Evolutionary conservation across 2,888 invertebrate species (phyloP).

Genomic region (Tenthredo livida): DNA sequence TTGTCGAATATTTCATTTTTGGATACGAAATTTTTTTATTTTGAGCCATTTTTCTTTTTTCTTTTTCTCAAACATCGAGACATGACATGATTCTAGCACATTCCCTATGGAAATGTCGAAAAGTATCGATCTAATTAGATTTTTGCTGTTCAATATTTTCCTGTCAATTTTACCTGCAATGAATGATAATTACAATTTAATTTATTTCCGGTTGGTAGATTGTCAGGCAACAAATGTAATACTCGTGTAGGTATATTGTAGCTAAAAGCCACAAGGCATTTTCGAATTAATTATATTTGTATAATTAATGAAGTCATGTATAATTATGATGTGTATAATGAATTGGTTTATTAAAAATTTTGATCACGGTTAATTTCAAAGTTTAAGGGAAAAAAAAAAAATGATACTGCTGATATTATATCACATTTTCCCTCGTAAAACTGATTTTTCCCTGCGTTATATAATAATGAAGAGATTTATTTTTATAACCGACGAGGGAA

Average conservation of each 20-base stretch:
- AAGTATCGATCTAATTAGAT: too few relatives aligned
- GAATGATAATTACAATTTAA: background rate
- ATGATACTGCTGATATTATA: background rate
- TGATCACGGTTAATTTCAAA: slow-evolving; percentile 4
- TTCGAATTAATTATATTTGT: background rate
- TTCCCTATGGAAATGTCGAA: too few relatives aligned
- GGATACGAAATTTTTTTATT: background rate
- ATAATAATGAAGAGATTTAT: slow-evolving; percentile 35
- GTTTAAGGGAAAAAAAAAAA: background rate
- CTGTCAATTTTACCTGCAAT: background rate
- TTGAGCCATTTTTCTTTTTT: background rate
- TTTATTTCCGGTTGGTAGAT: background rate
- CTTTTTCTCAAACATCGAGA: background rate
- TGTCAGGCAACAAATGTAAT: background rate
- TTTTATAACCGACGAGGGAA: slow-evolving; percentile 2
- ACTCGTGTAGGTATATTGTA: background rate
- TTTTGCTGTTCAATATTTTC: too few relatives aligned
- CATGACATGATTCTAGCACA: too few relatives aligned
- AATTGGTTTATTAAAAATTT: background rate
- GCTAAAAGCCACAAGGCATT: background rate
- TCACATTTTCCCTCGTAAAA: slow-evolving; percentile 8
- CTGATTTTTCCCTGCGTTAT: slow-evolving; percentile 17
- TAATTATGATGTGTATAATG: background rate
- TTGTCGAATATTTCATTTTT: background rate
- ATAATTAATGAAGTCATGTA: slow-evolving; percentile 1